Evolutionary conservation across 2,888 invertebrate species (phyloP), one percentile per base, ranked within the genome.

Genomic region (Isotomurus palustris): DNA sequence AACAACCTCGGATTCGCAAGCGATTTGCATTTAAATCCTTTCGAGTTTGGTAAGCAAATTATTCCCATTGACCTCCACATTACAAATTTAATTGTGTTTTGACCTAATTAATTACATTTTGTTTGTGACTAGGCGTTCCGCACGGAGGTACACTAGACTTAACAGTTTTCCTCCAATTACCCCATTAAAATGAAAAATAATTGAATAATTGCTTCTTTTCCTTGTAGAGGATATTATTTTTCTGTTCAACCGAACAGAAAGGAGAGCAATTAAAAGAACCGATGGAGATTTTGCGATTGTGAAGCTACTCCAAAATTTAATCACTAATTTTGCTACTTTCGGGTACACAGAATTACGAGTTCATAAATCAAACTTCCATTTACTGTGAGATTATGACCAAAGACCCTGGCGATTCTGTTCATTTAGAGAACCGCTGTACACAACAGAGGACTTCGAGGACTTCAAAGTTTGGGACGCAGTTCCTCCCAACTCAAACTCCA

Each of bases 1-100:
- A 58, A 62, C 36, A 56, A 24, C 28, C 41, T 62, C 6, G 62
- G 62, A 8, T 58, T 55, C 50, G 62, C 62, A 1, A 58, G 36
- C 49, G 62, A 62, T 48, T 32, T 62, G 21, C 14, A 53, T 10
- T 24, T 62, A 19, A 62, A 62, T 40, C 62, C 62, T 1, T 58
- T 32, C 27, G 62, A 62, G n/a, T 62, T 62, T 47, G 62, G 61
- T 41, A 47, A 43, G 40, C n/a, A n/a, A n/a, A n/a, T n/a, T n/a
- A n/a, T n/a, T n/a, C n/a, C n/a, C n/a, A n/a, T n/a, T n/a, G n/a
- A n/a, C n/a, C n/a, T n/a, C n/a, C n/a, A n/a, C n/a, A n/a, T n/a
- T n/a, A 22, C 21, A 43, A 5, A 14, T 22, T 22, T 43, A 8
- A 38, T 38, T 38, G 14, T 38, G 38, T 8, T 38, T 38, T 5